phyloP scores from a whole-genome alignment of 2,797 vertebrate genomes.

The Anniella stebbinsi region DNA sequence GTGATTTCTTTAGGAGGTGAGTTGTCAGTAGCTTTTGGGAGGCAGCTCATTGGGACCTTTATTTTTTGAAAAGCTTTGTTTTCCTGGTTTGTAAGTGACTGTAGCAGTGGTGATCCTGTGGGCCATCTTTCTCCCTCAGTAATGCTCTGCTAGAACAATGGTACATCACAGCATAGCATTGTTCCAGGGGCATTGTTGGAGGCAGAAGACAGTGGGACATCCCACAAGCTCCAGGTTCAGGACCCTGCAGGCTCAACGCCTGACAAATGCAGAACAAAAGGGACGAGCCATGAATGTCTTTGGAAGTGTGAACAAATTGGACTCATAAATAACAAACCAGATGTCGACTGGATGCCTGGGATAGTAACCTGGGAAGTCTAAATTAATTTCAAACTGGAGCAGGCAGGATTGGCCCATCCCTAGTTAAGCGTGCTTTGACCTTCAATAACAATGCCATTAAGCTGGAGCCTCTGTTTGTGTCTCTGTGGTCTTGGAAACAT shows the following conservation, averaged over 20 bases:
- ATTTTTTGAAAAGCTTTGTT: background rate
- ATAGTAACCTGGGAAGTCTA: slow-evolving; percentile 20
- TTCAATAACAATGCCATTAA: slow-evolving; percentile 24
- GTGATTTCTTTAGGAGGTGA: background rate
- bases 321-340: background rate
- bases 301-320: slow-evolving; percentile 4
- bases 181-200: background rate
- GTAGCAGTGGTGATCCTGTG: background rate
- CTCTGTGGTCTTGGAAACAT: slow-evolving; percentile 12
- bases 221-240: background rate
- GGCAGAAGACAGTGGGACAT: background rate
- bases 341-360: background rate
- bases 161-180: background rate
- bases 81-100: background rate
- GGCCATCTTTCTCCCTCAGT: too few relatives aligned
- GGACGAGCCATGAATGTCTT: background rate
- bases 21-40: background rate
- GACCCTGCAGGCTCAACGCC: background rate
- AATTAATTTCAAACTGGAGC: slow-evolving; percentile 22
- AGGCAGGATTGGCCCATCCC: background rate
- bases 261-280: background rate
- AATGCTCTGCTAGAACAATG: background rate
- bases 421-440: slow-evolving; percentile 29
- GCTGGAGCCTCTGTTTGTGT: slow-evolving; percentile 1
- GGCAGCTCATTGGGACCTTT: too few relatives aligned